phyloP scores from a whole-genome alignment of 1,140 invertebrate genomes.

The Gonioctena quinquepunctata region DNA sequence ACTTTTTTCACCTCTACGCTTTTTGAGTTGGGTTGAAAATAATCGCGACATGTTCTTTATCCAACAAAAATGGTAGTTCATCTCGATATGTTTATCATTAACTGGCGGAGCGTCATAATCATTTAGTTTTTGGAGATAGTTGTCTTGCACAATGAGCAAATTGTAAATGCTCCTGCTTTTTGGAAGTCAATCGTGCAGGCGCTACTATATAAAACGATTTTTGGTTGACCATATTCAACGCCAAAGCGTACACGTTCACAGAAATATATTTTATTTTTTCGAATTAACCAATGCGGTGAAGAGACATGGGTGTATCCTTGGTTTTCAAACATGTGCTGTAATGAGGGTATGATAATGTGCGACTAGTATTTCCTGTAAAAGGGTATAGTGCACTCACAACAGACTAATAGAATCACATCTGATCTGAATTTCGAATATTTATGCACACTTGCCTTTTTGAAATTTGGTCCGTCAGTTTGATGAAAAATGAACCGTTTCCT shows the following conservation, averaged over 20 bases:
- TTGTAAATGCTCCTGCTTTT: slow-evolving; percentile 38
- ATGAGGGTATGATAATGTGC: background rate
- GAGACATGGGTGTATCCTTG: background rate
- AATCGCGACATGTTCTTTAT: slow-evolving; percentile 46
- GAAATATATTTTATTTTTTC: slow-evolving; percentile 18
- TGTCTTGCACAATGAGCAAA: slow-evolving; percentile 39
- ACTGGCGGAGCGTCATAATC: slow-evolving; percentile 19
- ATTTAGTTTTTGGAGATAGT: slow-evolving; percentile 22
- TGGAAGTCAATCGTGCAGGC: background rate
- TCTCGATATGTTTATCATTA: background rate
- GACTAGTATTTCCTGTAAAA: background rate
- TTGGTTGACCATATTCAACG: slow-evolving; percentile 15
- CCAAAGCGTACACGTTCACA: too few species aligned
- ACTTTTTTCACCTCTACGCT: slow-evolving; percentile 33
- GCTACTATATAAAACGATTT: background rate
- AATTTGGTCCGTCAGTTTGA: background rate
- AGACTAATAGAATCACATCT: background rate
- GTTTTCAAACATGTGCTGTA: background rate
- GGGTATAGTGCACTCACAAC: background rate
- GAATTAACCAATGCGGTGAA: background rate
- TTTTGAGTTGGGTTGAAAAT: slow-evolving; percentile 39
- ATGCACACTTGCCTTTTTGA: background rate
- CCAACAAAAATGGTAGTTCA: slow-evolving; percentile 42
- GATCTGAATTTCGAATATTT: background rate
- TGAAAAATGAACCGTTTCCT: background rate